Evolutionary conservation across 2,113 vertebrate genomes (phyloP).

Genomic region (Phalacrocorax aristotelis): DNA sequence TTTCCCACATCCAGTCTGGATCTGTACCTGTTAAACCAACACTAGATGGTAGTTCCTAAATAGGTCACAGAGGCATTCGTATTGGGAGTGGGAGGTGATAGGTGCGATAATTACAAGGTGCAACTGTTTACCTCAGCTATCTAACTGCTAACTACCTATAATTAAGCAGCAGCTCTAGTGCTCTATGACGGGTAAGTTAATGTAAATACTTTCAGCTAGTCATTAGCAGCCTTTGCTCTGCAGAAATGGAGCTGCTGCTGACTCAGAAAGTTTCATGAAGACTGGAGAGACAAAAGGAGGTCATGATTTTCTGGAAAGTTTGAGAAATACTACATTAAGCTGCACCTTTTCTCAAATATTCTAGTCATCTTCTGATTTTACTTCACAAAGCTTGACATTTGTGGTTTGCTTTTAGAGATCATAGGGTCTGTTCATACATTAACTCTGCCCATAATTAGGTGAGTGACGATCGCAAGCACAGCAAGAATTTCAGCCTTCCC

Average conservation of each 20-base stretch:
- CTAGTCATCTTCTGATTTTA: background rate
- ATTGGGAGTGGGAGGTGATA: background rate
- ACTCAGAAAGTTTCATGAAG: background rate
- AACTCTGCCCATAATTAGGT: constrained; percentile 6
- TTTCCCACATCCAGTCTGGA: background rate
- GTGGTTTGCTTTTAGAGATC: constrained; percentile 31
- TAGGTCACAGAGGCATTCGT: background rate
- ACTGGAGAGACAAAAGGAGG: background rate
- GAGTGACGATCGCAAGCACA: background rate
- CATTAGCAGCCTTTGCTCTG: background rate
- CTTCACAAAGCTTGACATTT: constrained; percentile 8
- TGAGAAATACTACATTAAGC: constrained; percentile 9
- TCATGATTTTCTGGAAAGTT: background rate
- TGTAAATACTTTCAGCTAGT: background rate
- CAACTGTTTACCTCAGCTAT: background rate
- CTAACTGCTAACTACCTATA: background rate
- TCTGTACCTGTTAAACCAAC: background rate
- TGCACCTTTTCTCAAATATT: background rate
- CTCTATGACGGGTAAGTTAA: background rate
- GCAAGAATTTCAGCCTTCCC: constrained; percentile 11
- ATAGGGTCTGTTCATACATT: constrained; percentile 8
- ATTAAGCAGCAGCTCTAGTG: background rate
- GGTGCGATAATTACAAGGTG: background rate
- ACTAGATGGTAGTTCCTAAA: background rate
- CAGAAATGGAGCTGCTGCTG: constrained; percentile 2